Percentiles rank a stretch among this genome's conserved stretches.
These are phyloP conservation scores for Mamestra configurata DNA, from an alignment of 1,140 invertebrate species.

Conservation along the genomic window DNA sequence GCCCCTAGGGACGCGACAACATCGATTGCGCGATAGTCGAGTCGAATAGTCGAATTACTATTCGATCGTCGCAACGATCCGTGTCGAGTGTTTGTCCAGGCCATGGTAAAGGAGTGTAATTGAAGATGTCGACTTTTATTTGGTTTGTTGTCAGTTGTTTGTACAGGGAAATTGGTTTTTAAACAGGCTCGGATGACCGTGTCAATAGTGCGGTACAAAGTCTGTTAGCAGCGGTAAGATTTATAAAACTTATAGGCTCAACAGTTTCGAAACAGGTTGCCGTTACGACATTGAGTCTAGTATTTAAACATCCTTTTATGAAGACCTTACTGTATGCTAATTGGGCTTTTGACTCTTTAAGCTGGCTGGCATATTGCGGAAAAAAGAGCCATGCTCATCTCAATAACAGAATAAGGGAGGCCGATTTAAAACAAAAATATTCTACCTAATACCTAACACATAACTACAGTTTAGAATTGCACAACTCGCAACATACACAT, in stretches of 20 bases:
- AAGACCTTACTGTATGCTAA: too few species aligned
- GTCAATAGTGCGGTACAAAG: constrained; percentile 44
- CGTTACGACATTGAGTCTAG: too few species aligned
- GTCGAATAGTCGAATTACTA: constrained; percentile 56
- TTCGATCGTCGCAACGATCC: constrained; percentile 51
- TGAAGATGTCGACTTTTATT: constrained; percentile 61
- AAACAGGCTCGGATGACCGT: constrained; percentile 56
- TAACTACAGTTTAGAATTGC: too few species aligned
- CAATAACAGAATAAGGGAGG: too few species aligned
- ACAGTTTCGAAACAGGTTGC: too few species aligned
- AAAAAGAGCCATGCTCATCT: too few species aligned
- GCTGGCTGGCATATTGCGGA: too few species aligned
- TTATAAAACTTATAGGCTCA: background rate
- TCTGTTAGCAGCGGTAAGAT: background rate
- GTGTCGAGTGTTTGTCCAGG: constrained; percentile 60
- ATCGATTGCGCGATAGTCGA: constrained; percentile 54
- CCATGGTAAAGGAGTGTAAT: constrained; percentile 63
- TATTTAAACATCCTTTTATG: too few species aligned
- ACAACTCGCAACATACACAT: too few species aligned
- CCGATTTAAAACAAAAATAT: too few species aligned
- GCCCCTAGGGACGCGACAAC: constrained; percentile 45
- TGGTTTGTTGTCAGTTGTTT: constrained; percentile 62
- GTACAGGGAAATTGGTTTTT: constrained; percentile 62
- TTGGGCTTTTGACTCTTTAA: too few species aligned
- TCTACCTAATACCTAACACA: too few species aligned